phyloP scores from a whole-genome alignment of 2,797 vertebrate genomes.

The Xenopus petersii region DNA sequence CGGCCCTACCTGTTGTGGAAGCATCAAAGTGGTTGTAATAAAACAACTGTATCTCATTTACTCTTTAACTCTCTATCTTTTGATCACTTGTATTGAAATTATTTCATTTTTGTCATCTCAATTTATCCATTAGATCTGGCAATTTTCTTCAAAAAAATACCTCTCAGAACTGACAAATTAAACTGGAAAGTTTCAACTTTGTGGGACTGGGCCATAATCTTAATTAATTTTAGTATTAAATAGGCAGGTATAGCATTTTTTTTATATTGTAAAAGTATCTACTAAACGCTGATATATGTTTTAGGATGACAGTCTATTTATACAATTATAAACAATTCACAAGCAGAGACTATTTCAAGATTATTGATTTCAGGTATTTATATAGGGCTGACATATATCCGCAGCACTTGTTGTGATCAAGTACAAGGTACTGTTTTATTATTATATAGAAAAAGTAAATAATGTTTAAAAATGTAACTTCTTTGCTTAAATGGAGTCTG shows the following conservation, averaged over 20 bases:
- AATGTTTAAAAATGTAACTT: too few relatives aligned
- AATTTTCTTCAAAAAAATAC: slow-evolving; percentile 42
- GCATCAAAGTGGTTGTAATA: slow-evolving; percentile 59
- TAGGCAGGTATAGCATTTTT: not conserved
- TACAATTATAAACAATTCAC: too few relatives aligned
- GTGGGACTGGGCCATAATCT: slow-evolving; percentile 7
- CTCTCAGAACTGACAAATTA: slow-evolving; percentile 51
- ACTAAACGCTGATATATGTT: too few relatives aligned
- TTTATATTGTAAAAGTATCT: not conserved
- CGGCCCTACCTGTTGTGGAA: slow-evolving; percentile 68
- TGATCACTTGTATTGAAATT: slow-evolving; percentile 61
- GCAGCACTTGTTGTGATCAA: too few relatives aligned
- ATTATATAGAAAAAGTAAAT: too few relatives aligned
- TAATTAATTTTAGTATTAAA: not conserved
- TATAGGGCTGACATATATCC: too few relatives aligned
- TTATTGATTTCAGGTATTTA: too few relatives aligned
- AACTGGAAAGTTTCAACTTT: slow-evolving; percentile 32
- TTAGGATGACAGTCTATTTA: too few relatives aligned
- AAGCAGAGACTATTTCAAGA: too few relatives aligned
- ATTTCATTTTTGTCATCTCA: slow-evolving; percentile 58
- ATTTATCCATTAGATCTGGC: slow-evolving; percentile 59
- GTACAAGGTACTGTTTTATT: too few relatives aligned
- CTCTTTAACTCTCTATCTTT: slow-evolving; percentile 35
- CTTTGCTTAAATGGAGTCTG: too few relatives aligned
- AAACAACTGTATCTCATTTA: slow-evolving; percentile 51